phyloP scores from a whole-genome alignment of 2,888 invertebrate genomes.

The Dasysyrphus albostriatus region DNA sequence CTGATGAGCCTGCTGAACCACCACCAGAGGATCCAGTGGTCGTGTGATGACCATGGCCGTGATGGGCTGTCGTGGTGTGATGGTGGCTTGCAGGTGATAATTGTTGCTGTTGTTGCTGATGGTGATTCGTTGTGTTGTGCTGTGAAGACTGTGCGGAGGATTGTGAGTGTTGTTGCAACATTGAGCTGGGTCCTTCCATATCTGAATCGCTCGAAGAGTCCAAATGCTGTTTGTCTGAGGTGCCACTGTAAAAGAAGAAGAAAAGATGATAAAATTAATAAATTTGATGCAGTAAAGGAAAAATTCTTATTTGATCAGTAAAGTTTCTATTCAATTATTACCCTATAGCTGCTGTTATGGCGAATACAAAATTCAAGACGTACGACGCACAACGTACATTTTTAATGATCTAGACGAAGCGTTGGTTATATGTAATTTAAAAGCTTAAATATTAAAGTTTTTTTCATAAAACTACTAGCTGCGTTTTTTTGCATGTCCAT shows the following conservation, averaged over 20 bases:
- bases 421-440: too few relatives aligned
- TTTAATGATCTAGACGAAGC: too few relatives aligned
- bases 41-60: slow-evolving; percentile 77
- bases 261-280: neutral
- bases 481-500: too few relatives aligned
- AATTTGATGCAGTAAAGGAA: neutral
- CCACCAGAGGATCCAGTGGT: slow-evolving; percentile 67
- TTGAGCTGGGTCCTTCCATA: slow-evolving; percentile 82
- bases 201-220: slow-evolving; percentile 84
- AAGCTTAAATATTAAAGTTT: too few relatives aligned
- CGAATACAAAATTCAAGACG: too few relatives aligned
- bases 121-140: slow-evolving; percentile 77
- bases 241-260: slow-evolving; percentile 80
- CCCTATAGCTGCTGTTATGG: too few relatives aligned
- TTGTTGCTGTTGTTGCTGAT: slow-evolving; percentile 79
- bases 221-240: slow-evolving; percentile 84
- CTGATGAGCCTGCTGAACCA: slow-evolving; percentile 58
- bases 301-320: neutral
- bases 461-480: too few relatives aligned
- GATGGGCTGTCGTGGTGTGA: slow-evolving; percentile 77
- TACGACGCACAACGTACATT: too few relatives aligned
- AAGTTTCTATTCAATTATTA: too few relatives aligned
- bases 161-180: slow-evolving; percentile 80
- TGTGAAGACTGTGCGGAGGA: slow-evolving; percentile 74
- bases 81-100: slow-evolving; percentile 78